Evolutionary conservation across 2,797 vertebrate genomes (phyloP).

Genomic region (Tadarida brasiliensis): DNA sequence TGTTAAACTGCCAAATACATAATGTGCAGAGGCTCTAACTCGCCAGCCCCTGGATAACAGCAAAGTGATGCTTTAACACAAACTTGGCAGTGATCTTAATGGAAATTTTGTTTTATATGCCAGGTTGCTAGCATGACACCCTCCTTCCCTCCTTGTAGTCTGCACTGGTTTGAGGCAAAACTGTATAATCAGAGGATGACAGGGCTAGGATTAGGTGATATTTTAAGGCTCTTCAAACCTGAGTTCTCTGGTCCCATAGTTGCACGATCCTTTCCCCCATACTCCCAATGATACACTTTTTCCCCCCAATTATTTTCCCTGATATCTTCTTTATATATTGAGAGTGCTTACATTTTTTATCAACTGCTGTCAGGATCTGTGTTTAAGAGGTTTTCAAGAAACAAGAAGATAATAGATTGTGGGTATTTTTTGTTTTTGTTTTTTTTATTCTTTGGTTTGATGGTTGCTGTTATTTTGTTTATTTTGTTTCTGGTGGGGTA

Average conservation of each 20-base stretch:
- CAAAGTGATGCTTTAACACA: slow-evolving; percentile 72
- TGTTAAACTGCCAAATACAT: slow-evolving; percentile 81
- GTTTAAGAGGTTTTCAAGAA: background rate
- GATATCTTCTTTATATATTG: background rate
- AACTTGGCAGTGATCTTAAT: slow-evolving; percentile 81
- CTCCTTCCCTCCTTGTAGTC: background rate
- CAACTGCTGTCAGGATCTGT: background rate
- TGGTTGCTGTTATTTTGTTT: background rate
- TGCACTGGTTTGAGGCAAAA: background rate
- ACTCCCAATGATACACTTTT: background rate
- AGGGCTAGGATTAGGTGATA: background rate
- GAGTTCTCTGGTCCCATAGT: background rate
- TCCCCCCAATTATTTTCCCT: background rate
- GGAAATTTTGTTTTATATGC: slow-evolving; percentile 80
- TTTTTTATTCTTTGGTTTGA: background rate
- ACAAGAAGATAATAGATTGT: background rate
- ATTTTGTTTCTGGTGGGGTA: background rate
- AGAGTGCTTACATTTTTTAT: background rate
- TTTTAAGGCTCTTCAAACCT: background rate
- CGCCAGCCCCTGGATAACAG: slow-evolving; percentile 74
- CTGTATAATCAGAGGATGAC: background rate
- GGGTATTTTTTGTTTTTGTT: background rate
- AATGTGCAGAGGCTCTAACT: slow-evolving; percentile 81
- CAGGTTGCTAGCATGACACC: slow-evolving; percentile 55
- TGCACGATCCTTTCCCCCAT: background rate